Evolutionary conservation across 1,140 invertebrate species (phyloP), one percentile per base, ranked within the genome.

Genomic region (Lasioglossum albipes): DNA sequence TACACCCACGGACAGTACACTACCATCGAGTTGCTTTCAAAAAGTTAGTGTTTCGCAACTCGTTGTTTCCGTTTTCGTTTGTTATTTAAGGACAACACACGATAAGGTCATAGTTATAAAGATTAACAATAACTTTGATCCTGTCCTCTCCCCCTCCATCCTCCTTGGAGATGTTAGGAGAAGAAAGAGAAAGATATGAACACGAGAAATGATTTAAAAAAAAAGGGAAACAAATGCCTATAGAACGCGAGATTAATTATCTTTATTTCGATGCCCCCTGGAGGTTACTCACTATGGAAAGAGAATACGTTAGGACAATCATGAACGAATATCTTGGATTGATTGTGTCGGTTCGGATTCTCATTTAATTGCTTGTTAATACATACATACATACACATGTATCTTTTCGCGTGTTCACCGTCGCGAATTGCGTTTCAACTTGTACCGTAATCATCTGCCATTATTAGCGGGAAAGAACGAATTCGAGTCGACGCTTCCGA

Each of bases 101-200:
- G 10, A 83, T 87, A 89, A 87, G 77, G 68, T 86, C 71, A 83
- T 79, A 85, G 76, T 85, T 83, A 70, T 83, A 84, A 81, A 73
- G 74, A 61, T 87, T 81, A 84, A 89, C 61, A 85, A 64, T 86
- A 86, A 91, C 77, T 84, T 85, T 82, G 65, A 87, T 90, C 89
- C 89, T 86, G 52, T 85, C 81, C 90, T 79, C 49, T 91, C 85
- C 90, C 80, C 54, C 81, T 92, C 90, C 90, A 87, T 91, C 87
- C 90, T 85, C 83, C 87, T 90, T 91, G 88, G 84, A 91, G 85
- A 90, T 85, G 84, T 87, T 90, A 89, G 66, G 75, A 83, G 69
- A 87, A 81, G 65, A 85, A 73, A 75, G 45, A 79, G 78, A 84
- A 75, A 80, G 65, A 89, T 66, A 82, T 81, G 68, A 80, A 87